Evolutionary conservation across 1,140 invertebrate species (phyloP).

Genomic region (Marisa cornuarietis): DNA sequence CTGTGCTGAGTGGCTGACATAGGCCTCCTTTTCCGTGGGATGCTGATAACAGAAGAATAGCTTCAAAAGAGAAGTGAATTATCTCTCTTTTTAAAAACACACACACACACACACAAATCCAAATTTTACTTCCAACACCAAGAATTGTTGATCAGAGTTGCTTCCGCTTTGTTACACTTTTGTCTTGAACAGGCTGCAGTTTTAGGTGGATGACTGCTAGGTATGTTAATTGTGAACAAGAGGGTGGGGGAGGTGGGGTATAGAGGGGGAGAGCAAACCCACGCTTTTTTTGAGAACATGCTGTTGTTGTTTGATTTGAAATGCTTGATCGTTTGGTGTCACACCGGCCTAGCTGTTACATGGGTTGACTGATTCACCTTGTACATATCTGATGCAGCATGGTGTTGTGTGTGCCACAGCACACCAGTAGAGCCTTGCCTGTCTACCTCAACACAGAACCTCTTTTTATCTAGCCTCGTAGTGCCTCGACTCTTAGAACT

Average conservation of each 20-base stretch:
- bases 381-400: slow-evolving; percentile 15
- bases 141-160: too few relatives aligned
- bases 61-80: too few relatives aligned
- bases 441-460: slow-evolving; percentile 6
- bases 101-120: too few relatives aligned
- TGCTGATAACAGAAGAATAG: too few relatives aligned
- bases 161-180: too few relatives aligned
- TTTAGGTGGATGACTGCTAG: neutral
- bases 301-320: neutral
- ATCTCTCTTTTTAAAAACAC: too few relatives aligned
- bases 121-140: too few relatives aligned
- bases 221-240: neutral
- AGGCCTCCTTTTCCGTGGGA: too few relatives aligned
- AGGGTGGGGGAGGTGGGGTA: too few relatives aligned
- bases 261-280: neutral
- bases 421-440: neutral
- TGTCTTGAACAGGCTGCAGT: neutral
- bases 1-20: too few relatives aligned
- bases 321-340: slow-evolving; percentile 2
- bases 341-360: neutral
- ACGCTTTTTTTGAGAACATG: neutral
- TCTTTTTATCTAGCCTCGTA: neutral
- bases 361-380: neutral
- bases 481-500: neutral
- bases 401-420: neutral